Conservation (phyloP, 2,113 vertebrate genomes). For the Brachypteracias leptosomus region DNA sequence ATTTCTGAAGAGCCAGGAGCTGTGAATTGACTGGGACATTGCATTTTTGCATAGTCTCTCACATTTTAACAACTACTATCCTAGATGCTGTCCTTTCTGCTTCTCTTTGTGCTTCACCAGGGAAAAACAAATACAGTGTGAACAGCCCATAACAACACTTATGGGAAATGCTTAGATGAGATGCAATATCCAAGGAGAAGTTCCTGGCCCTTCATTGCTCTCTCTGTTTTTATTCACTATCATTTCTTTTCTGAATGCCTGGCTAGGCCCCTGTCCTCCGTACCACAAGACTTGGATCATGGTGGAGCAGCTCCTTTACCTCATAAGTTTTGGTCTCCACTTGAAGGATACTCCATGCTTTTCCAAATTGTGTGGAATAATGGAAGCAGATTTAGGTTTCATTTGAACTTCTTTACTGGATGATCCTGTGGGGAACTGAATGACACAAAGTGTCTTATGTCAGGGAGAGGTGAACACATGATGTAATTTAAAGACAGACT, state of each 20-base stretch:
- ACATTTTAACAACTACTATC: not conserved
- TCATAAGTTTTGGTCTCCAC: not conserved
- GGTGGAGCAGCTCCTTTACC: not conserved
- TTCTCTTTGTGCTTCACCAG: not conserved
- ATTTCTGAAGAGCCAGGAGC: not conserved
- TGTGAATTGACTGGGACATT: not conserved
- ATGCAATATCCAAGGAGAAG: not conserved
- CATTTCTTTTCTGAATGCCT: not conserved
- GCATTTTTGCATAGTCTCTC: not conserved
- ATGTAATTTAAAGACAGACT: not conserved
- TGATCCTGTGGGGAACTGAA: not conserved
- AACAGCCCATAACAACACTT: not conserved
- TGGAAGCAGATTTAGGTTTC: not conserved
- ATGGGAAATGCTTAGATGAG: not conserved
- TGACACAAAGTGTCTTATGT: not conserved
- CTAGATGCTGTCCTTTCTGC: not conserved
- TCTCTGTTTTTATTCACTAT: not conserved
- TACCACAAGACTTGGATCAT: not conserved
- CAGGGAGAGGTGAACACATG: not conserved
- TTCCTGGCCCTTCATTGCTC: not conserved
- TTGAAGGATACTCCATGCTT: not conserved
- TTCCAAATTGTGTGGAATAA: not conserved
- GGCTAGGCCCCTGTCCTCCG: not conserved
- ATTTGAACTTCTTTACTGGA: not conserved
- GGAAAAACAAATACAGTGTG: not conserved